Evolutionary conservation across 2,113 vertebrate species (phyloP).

Genomic region (Isichthys henryi): DNA sequence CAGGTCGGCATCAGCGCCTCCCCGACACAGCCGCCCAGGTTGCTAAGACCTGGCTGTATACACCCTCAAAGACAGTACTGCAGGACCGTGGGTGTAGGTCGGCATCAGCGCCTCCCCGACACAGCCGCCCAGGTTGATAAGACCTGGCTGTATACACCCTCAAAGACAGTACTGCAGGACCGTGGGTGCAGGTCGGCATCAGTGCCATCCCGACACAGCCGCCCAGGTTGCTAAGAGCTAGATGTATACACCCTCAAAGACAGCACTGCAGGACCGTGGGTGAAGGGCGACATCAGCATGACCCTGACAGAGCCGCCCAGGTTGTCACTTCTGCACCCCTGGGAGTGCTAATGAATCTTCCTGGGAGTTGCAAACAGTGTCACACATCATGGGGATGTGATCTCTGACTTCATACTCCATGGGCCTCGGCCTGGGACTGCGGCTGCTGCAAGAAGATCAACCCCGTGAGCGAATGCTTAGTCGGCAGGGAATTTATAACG

Average conservation of each 20-base stretch:
- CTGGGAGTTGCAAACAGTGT: neutral
- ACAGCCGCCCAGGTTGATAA: neutral
- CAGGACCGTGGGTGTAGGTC: neutral
- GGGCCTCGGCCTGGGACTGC: neutral
- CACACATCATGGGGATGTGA: neutral
- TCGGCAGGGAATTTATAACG: neutral
- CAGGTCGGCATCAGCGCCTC: no score
- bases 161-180: neutral
- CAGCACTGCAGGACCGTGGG: neutral
- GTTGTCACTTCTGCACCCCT: neutral
- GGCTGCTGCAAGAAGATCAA: neutral
- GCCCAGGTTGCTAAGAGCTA: neutral
- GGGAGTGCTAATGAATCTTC: constrained; percentile 3
- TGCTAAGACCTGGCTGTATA: neutral
- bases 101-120: no score
- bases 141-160: neutral
- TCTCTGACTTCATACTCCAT: neutral
- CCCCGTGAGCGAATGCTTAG: neutral
- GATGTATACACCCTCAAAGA: neutral
- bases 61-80: neutral
- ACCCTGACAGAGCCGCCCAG: neutral
- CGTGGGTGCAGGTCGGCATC: neutral
- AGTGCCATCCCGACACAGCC: no score
- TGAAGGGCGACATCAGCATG: neutral
- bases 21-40: no score